phyloP scores from a whole-genome alignment of 2,797 vertebrate species.

The Danio kyathit region DNA sequence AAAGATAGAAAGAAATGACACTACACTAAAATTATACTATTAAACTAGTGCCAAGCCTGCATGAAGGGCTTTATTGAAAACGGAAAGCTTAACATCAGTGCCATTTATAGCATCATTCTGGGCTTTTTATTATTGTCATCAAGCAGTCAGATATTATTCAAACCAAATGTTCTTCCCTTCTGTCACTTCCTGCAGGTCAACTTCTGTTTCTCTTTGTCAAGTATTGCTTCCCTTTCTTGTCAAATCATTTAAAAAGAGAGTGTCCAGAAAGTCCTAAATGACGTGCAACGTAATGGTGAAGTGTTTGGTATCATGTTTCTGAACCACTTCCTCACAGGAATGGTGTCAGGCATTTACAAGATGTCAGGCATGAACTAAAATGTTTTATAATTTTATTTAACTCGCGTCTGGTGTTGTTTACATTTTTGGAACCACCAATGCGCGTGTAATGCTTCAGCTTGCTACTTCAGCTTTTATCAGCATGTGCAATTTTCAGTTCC shows the following conservation, averaged over 20 bases:
- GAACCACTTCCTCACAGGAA: constrained; percentile 27
- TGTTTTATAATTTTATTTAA: background rate
- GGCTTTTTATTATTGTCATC: background rate
- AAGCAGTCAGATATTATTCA: background rate
- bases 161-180: constrained; percentile 1
- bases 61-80: background rate
- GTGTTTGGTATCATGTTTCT: background rate
- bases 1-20: no score
- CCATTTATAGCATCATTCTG: background rate
- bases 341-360: no score
- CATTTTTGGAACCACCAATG: background rate
- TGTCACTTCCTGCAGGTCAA: constrained; percentile 17
- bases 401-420: background rate
- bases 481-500: background rate
- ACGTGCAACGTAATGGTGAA: constrained; percentile 2
- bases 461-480: background rate
- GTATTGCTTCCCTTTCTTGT: constrained; percentile 54
- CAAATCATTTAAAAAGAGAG: constrained; percentile 1
- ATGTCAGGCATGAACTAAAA: no score
- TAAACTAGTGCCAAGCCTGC: background rate
- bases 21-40: no score
- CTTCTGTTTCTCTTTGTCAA: constrained; percentile 52
- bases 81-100: background rate
- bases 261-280: constrained; percentile 24
- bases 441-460: background rate